Evolutionary conservation across 2,797 vertebrate genomes (phyloP).

Genomic region (Cirrhinus mrigala): DNA sequence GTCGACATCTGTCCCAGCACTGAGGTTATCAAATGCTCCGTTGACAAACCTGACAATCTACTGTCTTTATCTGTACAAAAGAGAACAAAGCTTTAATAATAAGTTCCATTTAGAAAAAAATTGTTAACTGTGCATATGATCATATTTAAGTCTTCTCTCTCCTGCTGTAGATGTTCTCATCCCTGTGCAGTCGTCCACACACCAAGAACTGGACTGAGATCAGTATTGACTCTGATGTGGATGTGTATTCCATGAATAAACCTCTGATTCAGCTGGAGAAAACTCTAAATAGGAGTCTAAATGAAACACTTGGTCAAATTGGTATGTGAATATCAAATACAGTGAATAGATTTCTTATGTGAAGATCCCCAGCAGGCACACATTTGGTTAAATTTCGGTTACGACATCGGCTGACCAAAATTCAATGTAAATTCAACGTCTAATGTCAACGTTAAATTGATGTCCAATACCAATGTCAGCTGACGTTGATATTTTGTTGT

Average conservation of each 20-base stretch:
- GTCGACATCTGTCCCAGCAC: background rate
- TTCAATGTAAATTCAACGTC: too few relatives aligned
- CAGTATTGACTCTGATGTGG: background rate
- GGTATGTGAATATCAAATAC: background rate
- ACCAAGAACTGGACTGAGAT: slow-evolving; percentile 21
- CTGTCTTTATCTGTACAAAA: background rate
- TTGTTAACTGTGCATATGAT: too few relatives aligned
- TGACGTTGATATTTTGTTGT: too few relatives aligned
- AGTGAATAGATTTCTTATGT: background rate
- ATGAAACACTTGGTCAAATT: background rate
- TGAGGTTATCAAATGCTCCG: background rate
- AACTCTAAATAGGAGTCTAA: too few relatives aligned
- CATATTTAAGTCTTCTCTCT: background rate
- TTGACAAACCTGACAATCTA: background rate
- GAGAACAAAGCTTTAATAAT: background rate
- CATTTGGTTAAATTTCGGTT: too few relatives aligned
- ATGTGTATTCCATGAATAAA: background rate
- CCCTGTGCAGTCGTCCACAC: background rate
- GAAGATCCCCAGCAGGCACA: too few relatives aligned
- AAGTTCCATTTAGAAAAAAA: too few relatives aligned
- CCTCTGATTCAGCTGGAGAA: background rate
- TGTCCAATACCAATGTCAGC: too few relatives aligned
- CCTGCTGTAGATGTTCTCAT: background rate
- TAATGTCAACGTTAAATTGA: too few relatives aligned
- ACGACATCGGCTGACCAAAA: too few relatives aligned